A percentile compares a stretch with the other conserved stretches of the same genome.
Conservation (phyloP, 2,888 invertebrate genomes). For the Dermolepida albohirtum region DNA sequence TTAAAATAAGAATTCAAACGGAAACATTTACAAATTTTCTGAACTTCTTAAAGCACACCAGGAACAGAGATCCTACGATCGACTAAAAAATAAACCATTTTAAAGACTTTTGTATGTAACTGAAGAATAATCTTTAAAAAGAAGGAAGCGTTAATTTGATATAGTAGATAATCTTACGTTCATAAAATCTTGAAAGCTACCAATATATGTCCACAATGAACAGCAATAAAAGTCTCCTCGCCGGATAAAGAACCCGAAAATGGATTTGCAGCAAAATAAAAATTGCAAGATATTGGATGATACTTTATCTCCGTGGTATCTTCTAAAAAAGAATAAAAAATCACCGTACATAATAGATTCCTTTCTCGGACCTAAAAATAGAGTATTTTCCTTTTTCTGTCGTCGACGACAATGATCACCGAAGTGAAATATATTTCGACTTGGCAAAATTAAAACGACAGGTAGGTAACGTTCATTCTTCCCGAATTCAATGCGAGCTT, state of each 20-base stretch:
- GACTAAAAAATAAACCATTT: too few relatives aligned
- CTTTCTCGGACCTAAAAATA: slow-evolving; percentile 40
- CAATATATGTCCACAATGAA: background rate
- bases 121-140: background rate
- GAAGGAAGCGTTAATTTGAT: slow-evolving; percentile 32
- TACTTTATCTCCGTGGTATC: slow-evolving; percentile 55
- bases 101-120: too few relatives aligned
- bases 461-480: slow-evolving; percentile 55
- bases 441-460: slow-evolving; percentile 63
- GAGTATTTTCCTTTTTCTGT: slow-evolving; percentile 50
- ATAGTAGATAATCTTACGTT: slow-evolving; percentile 20
- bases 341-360: slow-evolving; percentile 19
- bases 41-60: too few relatives aligned
- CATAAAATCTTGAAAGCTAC: too few relatives aligned
- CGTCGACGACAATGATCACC: slow-evolving; percentile 61
- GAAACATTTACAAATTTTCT: too few relatives aligned
- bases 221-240: slow-evolving; percentile 39
- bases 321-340: slow-evolving; percentile 50
- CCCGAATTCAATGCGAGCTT: too few relatives aligned
- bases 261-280: slow-evolving; percentile 26
- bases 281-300: slow-evolving; percentile 45
- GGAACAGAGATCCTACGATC: too few relatives aligned
- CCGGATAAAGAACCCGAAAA: slow-evolving; percentile 29
- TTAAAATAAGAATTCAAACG: too few relatives aligned
- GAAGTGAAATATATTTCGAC: slow-evolving; percentile 63